Evolutionary conservation across 2,888 invertebrate species (phyloP).

Genomic region (Aleiodes alternator): DNA sequence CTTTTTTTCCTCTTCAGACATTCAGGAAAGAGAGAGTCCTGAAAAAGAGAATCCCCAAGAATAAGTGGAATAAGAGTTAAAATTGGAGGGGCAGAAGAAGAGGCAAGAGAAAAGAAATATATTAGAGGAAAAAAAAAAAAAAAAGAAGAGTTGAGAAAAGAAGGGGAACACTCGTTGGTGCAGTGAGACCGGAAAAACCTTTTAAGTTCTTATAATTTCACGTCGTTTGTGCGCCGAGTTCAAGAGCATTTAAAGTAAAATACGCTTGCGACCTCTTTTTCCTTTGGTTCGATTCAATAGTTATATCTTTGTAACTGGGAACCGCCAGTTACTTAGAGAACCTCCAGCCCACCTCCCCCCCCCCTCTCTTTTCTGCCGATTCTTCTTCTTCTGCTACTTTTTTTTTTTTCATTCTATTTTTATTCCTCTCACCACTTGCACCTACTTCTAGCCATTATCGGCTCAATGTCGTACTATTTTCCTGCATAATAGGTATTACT

Average conservation of each 20-base stretch:
- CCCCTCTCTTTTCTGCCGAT: neutral
- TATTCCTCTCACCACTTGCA: neutral
- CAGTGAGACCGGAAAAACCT: slow-evolving; percentile 50
- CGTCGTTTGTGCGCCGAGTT: slow-evolving; percentile 55
- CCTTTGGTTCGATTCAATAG: slow-evolving; percentile 27
- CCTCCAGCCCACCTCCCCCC: neutral
- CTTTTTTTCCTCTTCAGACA: neutral
- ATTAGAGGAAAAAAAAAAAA: slow-evolving; percentile 38
- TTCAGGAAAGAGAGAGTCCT: neutral
- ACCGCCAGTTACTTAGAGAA: slow-evolving; percentile 51
- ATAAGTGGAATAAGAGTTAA: neutral
- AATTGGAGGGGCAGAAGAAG: neutral
- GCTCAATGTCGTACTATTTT: slow-evolving; percentile 26
- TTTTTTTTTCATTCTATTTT: slow-evolving; percentile 4
- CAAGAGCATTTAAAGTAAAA: slow-evolving; percentile 54
- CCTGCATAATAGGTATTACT: neutral
- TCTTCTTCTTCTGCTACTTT: slow-evolving; percentile 14
- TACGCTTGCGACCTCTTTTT: slow-evolving; percentile 39
- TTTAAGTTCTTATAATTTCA: slow-evolving; percentile 55
- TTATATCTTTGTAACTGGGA: slow-evolving; percentile 23
- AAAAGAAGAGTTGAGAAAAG: slow-evolving; percentile 15
- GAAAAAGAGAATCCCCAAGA: slow-evolving; percentile 5
- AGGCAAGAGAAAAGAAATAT: slow-evolving; percentile 11
- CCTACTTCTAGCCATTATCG: slow-evolving; percentile 25
- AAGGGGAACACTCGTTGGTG: slow-evolving; percentile 8